phyloP scores from a whole-genome alignment of 2,888 invertebrate genomes.

The Lucinisca nassula region DNA sequence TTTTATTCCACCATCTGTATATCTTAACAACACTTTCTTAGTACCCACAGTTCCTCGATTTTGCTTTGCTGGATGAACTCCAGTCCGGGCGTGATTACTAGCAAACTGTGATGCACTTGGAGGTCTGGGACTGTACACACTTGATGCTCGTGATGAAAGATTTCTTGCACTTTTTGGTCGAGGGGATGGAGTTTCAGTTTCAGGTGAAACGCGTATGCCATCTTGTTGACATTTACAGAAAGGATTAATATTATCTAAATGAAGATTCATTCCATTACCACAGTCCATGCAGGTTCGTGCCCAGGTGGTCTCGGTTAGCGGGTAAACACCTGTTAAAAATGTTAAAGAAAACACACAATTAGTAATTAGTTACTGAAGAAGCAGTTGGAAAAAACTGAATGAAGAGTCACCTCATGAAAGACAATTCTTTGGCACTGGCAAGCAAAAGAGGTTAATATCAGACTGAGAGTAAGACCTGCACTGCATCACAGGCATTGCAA shows the following conservation, averaged over 20 bases:
- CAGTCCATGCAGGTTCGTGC: conserved; percentile 80
- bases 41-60: not conserved
- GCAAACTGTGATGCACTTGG: conserved; percentile 68
- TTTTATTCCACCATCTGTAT: conserved; percentile 77
- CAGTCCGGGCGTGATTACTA: conserved; percentile 31
- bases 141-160: conserved; percentile 62
- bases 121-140: conserved; percentile 66
- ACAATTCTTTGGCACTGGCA: too few relatives aligned
- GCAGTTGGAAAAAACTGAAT: not conserved
- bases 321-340: conserved; percentile 79
- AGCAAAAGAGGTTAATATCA: too few relatives aligned
- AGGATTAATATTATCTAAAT: conserved; percentile 79
- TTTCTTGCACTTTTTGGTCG: conserved; percentile 66
- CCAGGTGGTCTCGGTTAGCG: conserved; percentile 78
- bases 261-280: conserved; percentile 83
- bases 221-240: conserved; percentile 83
- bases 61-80: conserved; percentile 38
- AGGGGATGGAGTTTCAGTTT: conserved; percentile 38
- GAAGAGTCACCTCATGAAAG: not conserved
- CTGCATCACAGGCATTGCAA: too few relatives aligned
- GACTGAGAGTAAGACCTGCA: too few relatives aligned
- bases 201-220: conserved; percentile 72
- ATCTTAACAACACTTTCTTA: conserved; percentile 74
- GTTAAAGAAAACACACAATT: conserved; percentile 52
- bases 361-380: not conserved